Conservation (phyloP, 2,113 vertebrate species). For the Vidua macroura region DNA sequence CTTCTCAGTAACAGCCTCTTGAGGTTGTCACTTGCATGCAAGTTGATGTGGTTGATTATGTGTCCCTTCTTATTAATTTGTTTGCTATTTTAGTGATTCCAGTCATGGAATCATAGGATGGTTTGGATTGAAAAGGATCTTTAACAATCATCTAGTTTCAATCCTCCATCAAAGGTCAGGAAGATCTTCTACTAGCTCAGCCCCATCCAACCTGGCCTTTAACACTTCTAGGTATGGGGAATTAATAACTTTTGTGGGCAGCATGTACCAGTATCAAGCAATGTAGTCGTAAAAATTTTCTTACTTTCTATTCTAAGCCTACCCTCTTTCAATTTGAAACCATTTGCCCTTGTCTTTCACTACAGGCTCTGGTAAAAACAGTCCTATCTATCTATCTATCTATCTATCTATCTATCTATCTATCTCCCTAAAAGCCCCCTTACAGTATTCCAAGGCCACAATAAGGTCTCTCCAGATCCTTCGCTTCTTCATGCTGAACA, state of each 20-base stretch:
- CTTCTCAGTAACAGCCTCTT: background rate
- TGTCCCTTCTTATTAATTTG: background rate
- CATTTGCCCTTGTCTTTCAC: background rate
- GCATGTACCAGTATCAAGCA: background rate
- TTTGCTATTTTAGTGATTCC: background rate
- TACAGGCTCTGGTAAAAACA: background rate
- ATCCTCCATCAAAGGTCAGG: background rate
- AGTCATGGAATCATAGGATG: background rate
- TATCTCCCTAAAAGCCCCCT: background rate
- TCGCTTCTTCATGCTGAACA: background rate
- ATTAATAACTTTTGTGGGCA: background rate
- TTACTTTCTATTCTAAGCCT: background rate
- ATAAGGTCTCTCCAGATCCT: background rate
- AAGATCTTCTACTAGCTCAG: background rate
- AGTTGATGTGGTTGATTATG: background rate
- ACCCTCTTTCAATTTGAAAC: background rate
- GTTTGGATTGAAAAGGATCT: background rate
- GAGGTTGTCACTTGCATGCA: background rate
- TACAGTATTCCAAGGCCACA: background rate
- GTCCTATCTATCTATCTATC: too few relatives aligned
- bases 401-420: background rate
- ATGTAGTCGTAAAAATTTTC: accelerated
- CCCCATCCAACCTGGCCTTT: background rate
- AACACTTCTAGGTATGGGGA: background rate
- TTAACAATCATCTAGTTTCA: background rate